Evolutionary conservation across 2,888 invertebrate genomes (phyloP), one percentile per base, ranked within the genome.

Genomic region (Temnothorax unifasciatus): DNA sequence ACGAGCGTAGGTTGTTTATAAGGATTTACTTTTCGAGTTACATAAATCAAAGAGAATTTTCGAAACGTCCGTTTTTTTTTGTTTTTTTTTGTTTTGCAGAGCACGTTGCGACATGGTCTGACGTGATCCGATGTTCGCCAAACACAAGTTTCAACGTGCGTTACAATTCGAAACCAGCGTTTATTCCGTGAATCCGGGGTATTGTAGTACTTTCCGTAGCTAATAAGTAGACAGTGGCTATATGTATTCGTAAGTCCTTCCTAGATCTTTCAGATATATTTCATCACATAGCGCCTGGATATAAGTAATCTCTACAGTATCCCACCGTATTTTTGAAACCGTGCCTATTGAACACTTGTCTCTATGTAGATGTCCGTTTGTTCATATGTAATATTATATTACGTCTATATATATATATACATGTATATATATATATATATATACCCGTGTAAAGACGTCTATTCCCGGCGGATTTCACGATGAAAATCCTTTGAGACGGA

Each of bases 121-220:
- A 44, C 5, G 18, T 29, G 21, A 18, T 29, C 9, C 8, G 18
- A 18, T 59, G 8, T 8, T 38, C 38, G 4, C 38, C 21, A 21
- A 44, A 21, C 13, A 21, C 21, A 41, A 63, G n/a, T 63, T 38
- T 41, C 25, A 25, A 25, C 44, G 25, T 25, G 21, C 44, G 41
- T 41, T 41, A 41, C 44, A 44, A 57, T 38, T 59, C 13, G 15
- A 15, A n/a, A 18, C 8, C 25, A 59, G 79, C 79, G 79, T 71
- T 71, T 71, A 50, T 79, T 71, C 21, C 71, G 79, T 25, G 71
- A 71, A 47, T 79, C 79, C 59, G 59, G 44, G 4, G 18, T 79
- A 71, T 34, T n/a, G 79, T 79, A 79, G 71, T 59, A 71, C 47
- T 71, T 41, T 71, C 71, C 18, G 71, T 71, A 79, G 79, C 29